These are phyloP conservation scores for Dendropsophus ebraccatus DNA, from an alignment of 2,113 vertebrate species.

Conservation along the genomic window DNA sequence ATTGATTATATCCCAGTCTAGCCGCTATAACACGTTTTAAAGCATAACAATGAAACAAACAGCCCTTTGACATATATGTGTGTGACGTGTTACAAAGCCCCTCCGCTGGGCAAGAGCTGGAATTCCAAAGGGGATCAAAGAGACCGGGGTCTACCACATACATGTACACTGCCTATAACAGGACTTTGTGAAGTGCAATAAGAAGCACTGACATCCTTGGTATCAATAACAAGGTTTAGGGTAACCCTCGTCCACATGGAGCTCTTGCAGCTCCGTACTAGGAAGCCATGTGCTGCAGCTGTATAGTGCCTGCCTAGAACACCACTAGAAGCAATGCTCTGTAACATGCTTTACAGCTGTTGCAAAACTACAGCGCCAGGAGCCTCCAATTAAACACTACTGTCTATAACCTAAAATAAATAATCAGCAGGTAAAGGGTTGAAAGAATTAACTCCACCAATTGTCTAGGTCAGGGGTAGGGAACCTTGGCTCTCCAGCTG, in stretches of 20 bases:
- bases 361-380: no score
- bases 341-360: no score
- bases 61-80: constrained; percentile 44
- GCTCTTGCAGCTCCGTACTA: background rate
- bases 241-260: background rate
- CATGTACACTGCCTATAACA: background rate
- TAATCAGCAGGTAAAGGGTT: no score
- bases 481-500: no score
- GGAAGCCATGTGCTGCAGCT: no score
- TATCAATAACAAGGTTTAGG: background rate
- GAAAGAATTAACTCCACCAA: no score
- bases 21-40: constrained; percentile 31
- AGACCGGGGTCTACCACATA: background rate
- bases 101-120: constrained; percentile 15
- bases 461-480: no score
- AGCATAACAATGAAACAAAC: constrained; percentile 32
- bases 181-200: background rate
- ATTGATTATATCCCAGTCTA: constrained; percentile 49
- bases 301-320: no score
- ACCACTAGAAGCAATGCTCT: no score
- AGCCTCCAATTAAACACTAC: no score
- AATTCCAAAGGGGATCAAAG: constrained; percentile 22
- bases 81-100: constrained; percentile 5
- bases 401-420: no score
- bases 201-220: background rate